phyloP scores from a whole-genome alignment of 2,888 invertebrate genomes.

The Nudaria mundana region DNA sequence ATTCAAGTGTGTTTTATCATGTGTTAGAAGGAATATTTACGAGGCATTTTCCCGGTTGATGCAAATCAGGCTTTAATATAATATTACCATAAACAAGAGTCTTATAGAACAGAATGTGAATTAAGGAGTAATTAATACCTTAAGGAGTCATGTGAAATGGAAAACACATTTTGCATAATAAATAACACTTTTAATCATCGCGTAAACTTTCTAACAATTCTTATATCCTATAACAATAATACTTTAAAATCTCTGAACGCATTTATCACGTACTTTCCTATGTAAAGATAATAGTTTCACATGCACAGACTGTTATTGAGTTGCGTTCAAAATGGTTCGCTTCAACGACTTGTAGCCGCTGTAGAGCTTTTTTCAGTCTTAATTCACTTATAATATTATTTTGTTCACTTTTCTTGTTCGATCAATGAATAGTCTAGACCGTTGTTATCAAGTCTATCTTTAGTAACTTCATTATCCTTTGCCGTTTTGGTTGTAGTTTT shows the following conservation, averaged over 20 bases:
- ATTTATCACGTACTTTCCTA: conserved; percentile 5
- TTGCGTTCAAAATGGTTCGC: conserved; percentile 42
- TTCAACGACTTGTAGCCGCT: conserved; percentile 19
- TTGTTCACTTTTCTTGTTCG: conserved; percentile 52
- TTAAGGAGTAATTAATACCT: too few relatives aligned
- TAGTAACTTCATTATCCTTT: conserved; percentile 70
- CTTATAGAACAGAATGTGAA: conserved; percentile 36
- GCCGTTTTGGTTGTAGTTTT: conserved; percentile 58
- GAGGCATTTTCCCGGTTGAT: conserved; percentile 9
- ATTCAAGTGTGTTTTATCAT: not conserved
- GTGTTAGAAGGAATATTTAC: conserved; percentile 12
- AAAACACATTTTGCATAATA: conserved; percentile 53
- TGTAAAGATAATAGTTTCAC: conserved; percentile 16
- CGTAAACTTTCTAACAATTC: conserved; percentile 47
- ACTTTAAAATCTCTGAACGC: conserved; percentile 16
- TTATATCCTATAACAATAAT: conserved; percentile 18
- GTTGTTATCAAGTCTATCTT: conserved; percentile 58
- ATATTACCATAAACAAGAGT: conserved; percentile 36
- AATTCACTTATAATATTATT: conserved; percentile 27
- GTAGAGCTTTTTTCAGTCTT: conserved; percentile 62
- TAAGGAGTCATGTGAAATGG: conserved; percentile 26
- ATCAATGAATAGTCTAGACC: conserved; percentile 59
- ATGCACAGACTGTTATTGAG: conserved; percentile 11
- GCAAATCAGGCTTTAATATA: conserved; percentile 18
- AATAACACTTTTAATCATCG: conserved; percentile 66